A percentile compares a stretch with the other conserved stretches of the same genome.
Conservation (phyloP, 2,113 vertebrate species). For the Macrotis lagotis region DNA sequence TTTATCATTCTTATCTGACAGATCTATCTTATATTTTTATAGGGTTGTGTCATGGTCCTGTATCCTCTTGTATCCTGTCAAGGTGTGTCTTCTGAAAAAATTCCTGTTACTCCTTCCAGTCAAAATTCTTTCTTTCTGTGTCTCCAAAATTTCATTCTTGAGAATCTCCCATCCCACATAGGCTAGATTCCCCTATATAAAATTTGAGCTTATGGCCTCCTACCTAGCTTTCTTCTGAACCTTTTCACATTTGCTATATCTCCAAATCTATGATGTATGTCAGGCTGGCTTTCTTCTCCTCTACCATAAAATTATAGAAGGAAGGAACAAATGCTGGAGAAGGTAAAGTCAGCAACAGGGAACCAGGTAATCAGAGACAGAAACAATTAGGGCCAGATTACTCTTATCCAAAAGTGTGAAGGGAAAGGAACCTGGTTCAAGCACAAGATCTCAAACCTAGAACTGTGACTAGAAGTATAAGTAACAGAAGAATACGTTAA, state of each 20-base stretch:
- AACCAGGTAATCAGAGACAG: background rate
- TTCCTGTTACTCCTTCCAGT: background rate
- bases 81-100: background rate
- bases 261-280: background rate
- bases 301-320: background rate
- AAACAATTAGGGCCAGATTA: background rate
- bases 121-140: background rate
- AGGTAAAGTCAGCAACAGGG: background rate
- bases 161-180: background rate
- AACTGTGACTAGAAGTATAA: background rate
- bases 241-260: background rate
- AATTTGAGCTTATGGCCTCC: background rate
- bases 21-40: background rate
- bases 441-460: background rate
- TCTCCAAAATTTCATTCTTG: background rate
- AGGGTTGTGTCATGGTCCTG: background rate
- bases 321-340: background rate
- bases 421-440: background rate
- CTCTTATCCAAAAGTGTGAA: background rate
- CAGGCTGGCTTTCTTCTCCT: background rate
- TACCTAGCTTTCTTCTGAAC: background rate
- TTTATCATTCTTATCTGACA: background rate
- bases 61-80: background rate
- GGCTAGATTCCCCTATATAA: background rate
- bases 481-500: background rate